phyloP scores from a whole-genome alignment of 2,797 vertebrate species.

The Hirundo rustica region DNA sequence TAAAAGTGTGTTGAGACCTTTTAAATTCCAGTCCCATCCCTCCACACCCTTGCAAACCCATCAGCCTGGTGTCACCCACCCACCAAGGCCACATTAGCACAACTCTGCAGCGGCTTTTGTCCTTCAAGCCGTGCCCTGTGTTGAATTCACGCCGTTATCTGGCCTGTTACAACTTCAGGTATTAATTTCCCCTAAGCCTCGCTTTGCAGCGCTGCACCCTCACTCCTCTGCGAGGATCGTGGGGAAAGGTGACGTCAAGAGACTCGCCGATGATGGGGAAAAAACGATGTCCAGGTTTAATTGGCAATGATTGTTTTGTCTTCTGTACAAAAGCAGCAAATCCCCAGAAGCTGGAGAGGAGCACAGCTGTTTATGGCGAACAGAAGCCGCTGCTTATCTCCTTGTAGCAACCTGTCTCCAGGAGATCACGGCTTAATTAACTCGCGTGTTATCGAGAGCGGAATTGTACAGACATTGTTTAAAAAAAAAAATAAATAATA shows the following conservation, averaged over 20 bases:
- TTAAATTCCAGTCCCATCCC: background rate
- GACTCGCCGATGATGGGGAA: background rate
- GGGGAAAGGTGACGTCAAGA: conserved; percentile 35
- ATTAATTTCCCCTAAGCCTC: conserved; percentile 1
- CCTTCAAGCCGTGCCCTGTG: background rate
- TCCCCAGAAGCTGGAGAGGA: conserved; percentile 69
- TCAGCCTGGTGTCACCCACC: background rate
- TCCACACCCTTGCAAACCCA: background rate
- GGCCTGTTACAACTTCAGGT: background rate
- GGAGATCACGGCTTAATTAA: conserved; percentile 81
- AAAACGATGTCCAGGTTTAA: conserved; percentile 59
- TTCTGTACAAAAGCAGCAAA: conserved; percentile 68
- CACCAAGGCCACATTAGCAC: background rate
- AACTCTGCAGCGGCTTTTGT: background rate
- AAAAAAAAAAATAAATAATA: background rate
- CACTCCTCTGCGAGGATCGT: background rate
- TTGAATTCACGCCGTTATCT: background rate
- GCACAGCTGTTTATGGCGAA: conserved; percentile 63
- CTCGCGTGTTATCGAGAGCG: conserved; percentile 60
- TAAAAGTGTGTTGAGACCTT: background rate
- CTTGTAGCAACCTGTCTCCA: conserved; percentile 73
- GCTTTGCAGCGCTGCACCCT: background rate
- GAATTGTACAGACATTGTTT: conserved; percentile 63
- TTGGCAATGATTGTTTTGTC: conserved; percentile 66
- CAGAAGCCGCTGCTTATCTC: conserved; percentile 73